Evolutionary conservation across 2,113 vertebrate species (phyloP).

Genomic region (Sinosuthora webbiana): DNA sequence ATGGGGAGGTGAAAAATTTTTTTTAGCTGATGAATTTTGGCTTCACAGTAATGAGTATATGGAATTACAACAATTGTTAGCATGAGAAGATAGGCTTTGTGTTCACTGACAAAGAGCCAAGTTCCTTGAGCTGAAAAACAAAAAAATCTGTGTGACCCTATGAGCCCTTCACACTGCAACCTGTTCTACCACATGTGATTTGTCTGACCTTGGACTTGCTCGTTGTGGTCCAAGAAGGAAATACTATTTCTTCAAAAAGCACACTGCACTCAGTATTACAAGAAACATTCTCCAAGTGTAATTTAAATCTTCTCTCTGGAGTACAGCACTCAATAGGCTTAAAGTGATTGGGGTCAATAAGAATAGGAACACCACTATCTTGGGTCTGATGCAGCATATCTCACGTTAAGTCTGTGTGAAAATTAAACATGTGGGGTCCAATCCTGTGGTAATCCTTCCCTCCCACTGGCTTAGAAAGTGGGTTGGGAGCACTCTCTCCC

Average conservation of each 20-base stretch:
- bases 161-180: not conserved
- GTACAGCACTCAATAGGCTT: not conserved
- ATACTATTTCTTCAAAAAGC: not conserved
- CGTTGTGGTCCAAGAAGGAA: not conserved
- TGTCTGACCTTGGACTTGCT: not conserved
- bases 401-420: not conserved
- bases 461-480: not conserved
- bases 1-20: not conserved
- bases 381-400: not conserved
- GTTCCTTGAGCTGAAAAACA: not conserved
- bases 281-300: not conserved
- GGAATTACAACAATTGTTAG: not conserved
- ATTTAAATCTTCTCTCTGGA: not conserved
- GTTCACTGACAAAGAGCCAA: not conserved
- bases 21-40: not conserved
- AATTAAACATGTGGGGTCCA: slow-evolving; percentile 14
- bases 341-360: not conserved
- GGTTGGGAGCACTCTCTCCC: not conserved
- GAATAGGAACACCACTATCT: not conserved
- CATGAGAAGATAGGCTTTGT: not conserved
- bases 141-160: not conserved
- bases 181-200: not conserved
- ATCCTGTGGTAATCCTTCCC: not conserved
- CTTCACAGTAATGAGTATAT: not conserved
- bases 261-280: not conserved